Evolutionary conservation across 2,797 vertebrate genomes (phyloP), one percentile per base, ranked within the genome.

Genomic region (Rhyacichthys aspro): DNA sequence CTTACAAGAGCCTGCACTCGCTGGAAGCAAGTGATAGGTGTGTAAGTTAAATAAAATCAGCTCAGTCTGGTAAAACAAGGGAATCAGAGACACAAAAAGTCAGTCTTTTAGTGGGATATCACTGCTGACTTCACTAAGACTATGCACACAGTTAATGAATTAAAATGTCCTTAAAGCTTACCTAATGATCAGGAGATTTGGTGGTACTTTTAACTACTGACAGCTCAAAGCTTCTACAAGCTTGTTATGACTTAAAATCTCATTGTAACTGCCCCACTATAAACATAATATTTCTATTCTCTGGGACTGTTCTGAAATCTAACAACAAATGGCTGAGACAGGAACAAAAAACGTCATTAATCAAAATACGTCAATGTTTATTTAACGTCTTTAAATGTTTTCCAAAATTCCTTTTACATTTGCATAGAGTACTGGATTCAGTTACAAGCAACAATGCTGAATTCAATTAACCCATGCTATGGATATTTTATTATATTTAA

Each of bases 1-100:
- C 90, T 89, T 89, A 89, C 89, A 82, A 77, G 85, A 84, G 81
- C 79, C 84, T 82, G 84, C 77, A 85, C 82, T 86, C 81, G 83
- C 81, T 78, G 78, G 75, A 83, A 86, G 79, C 81, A 85, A 85
- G 74, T 74, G 76, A 79, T 83, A 74, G 73, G 78, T 84, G 70
- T 78, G 55, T 15, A 37, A 38, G 70, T 60, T 76, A 77, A 77
- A 76, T 71, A 81, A 76, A 82, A 83, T 71, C 64, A 34, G 69
- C 76, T 72, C 42, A 37, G 65, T 54, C 62, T 69, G 72, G 72
- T 73, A 43, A 77, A 58, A 59, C 59, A 66, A 59, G 44, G 60
- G 67, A 76, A 58, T 63, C 49, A 54, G 23, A 45, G 57, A 28
- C 58, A 59, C 63, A 67, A 56, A 34, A 9, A 23, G 49, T 43